Conservation (phyloP, 2,797 vertebrate genomes). For the Antrozous pallidus region DNA sequence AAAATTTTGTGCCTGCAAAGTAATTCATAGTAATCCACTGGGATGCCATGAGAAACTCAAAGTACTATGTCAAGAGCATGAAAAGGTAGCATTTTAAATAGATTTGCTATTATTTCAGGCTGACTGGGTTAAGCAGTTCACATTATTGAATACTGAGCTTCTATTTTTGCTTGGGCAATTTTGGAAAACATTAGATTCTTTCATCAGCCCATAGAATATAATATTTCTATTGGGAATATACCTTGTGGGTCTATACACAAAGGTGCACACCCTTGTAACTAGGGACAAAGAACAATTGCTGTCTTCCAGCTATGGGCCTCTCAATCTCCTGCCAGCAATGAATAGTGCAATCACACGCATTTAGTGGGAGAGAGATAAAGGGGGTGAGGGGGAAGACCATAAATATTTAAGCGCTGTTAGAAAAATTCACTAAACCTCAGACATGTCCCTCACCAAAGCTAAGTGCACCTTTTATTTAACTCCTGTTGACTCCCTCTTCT, state of each 20-base stretch:
- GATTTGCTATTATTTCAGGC: slow-evolving; percentile 26
- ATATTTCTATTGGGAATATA: neutral
- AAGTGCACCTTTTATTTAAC: neutral
- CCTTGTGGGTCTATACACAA: neutral
- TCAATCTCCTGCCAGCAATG: neutral
- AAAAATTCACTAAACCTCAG: neutral
- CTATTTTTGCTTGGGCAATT: neutral
- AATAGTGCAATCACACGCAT: neutral
- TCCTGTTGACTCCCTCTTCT: neutral
- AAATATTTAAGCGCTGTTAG: neutral
- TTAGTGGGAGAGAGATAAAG: neutral
- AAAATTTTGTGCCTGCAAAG: slow-evolving; percentile 34
- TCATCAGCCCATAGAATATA: neutral
- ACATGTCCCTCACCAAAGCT: neutral
- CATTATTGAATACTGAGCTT: neutral
- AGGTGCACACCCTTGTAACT: neutral
- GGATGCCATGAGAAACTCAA: neutral
- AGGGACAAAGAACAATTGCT: neutral
- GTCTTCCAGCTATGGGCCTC: neutral
- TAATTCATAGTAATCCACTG: neutral
- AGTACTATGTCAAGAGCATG: neutral
- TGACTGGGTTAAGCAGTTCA: neutral
- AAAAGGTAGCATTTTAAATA: slow-evolving; percentile 31
- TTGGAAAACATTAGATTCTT: neutral
- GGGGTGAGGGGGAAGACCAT: neutral